phyloP scores from a whole-genome alignment of 2,113 vertebrate genomes.

The Hydropotes inermis region DNA sequence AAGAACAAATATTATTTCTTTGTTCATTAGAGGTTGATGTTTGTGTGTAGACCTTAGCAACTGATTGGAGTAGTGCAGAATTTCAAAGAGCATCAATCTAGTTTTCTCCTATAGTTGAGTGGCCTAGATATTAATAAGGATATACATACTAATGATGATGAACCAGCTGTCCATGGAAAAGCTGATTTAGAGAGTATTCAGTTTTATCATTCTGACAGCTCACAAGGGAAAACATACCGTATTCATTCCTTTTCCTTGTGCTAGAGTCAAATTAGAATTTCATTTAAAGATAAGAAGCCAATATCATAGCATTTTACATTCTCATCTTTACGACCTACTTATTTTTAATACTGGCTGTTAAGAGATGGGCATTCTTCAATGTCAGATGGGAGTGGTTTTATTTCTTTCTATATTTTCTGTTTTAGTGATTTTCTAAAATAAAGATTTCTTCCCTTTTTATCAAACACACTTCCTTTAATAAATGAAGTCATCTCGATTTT shows the following conservation, averaged over 20 bases:
- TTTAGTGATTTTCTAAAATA: not conserved
- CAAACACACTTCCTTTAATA: not conserved
- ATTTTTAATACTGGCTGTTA: constrained; percentile 76
- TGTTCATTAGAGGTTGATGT: constrained; percentile 42
- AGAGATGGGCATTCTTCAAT: constrained; percentile 66
- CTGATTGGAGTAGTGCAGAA: constrained; percentile 48
- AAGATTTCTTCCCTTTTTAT: not conserved
- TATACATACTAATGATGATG: constrained; percentile 85
- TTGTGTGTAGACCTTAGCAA: constrained; percentile 58
- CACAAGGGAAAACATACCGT: constrained; percentile 69
- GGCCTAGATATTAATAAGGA: constrained; percentile 83
- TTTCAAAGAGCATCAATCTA: constrained; percentile 70
- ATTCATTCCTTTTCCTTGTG: constrained; percentile 69
- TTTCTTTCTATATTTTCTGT: constrained; percentile 26
- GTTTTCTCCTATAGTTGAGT: constrained; percentile 66
- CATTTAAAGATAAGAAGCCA: constrained; percentile 82
- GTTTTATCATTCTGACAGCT: constrained; percentile 84
- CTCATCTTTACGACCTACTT: constrained; percentile 79
- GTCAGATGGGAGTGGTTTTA: constrained; percentile 60
- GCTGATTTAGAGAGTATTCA: constrained; percentile 80
- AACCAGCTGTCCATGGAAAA: constrained; percentile 82
- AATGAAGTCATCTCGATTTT: not conserved
- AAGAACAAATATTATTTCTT: constrained; percentile 17
- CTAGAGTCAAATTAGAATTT: constrained; percentile 79
- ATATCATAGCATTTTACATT: constrained; percentile 74